A percentile compares a stretch with the other conserved stretches of the same genome.
phyloP scores from a whole-genome alignment of 1,140 invertebrate genomes.

The Zaprionus davidi region DNA sequence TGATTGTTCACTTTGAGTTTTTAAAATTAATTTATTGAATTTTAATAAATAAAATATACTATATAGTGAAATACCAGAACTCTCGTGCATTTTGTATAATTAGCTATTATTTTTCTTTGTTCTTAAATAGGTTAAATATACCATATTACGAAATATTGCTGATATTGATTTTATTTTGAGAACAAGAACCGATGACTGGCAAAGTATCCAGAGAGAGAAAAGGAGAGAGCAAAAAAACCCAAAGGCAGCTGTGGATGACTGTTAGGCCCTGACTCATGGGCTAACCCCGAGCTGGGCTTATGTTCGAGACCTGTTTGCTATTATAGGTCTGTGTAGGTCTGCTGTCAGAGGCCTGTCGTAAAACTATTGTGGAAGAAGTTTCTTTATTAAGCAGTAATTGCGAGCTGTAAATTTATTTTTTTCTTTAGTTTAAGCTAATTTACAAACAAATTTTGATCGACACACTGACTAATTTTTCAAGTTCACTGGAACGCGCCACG shows the following conservation, averaged over 20 bases:
- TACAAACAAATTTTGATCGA: not conserved
- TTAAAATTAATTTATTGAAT: slow-evolving; percentile 81
- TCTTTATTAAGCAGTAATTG: slow-evolving; percentile 13
- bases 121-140: slow-evolving; percentile 65
- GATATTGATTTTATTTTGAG: not conserved
- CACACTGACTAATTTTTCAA: slow-evolving; percentile 76
- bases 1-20: slow-evolving; percentile 71
- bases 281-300: slow-evolving; percentile 6
- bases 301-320: not conserved
- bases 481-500: slow-evolving; percentile 54
- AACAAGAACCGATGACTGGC: slow-evolving; percentile 3
- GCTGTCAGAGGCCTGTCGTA: slow-evolving; percentile 68
- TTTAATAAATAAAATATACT: slow-evolving; percentile 68
- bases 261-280: not conserved
- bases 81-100: not conserved
- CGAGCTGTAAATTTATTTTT: slow-evolving; percentile 18
- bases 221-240: slow-evolving; percentile 9
- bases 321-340: slow-evolving; percentile 54
- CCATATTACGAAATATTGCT: not conserved
- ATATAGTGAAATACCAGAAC: slow-evolving; percentile 9
- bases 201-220: not conserved
- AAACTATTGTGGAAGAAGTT: slow-evolving; percentile 44
- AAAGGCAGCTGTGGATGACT: slow-evolving; percentile 2
- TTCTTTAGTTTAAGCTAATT: not conserved
- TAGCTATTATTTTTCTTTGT: not conserved